Conservation (phyloP, 1,140 invertebrate genomes). For the Mya arenaria region DNA sequence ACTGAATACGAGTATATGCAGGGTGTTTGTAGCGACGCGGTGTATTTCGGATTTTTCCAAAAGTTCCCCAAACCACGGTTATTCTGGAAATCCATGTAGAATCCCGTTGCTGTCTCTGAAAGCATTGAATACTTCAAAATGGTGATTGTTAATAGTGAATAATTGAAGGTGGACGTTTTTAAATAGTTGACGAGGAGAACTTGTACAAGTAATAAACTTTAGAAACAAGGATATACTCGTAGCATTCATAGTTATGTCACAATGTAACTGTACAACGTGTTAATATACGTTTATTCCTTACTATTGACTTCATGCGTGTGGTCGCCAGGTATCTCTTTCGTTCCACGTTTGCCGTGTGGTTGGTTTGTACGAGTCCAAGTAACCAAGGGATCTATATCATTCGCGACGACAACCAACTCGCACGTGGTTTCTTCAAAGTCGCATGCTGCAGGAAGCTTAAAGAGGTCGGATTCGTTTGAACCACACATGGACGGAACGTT, state of each 20-base stretch:
- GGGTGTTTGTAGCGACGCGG: background rate
- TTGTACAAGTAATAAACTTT: too few species aligned
- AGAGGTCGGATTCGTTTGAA: background rate
- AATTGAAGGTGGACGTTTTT: too few species aligned
- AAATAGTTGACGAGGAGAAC: too few species aligned
- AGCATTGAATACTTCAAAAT: background rate
- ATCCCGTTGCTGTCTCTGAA: background rate
- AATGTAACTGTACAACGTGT: background rate
- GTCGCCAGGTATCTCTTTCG: constrained; percentile 1
- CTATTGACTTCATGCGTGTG: background rate
- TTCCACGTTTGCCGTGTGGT: too few species aligned
- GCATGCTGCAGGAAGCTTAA: background rate
- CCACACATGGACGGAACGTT: background rate
- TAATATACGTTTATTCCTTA: background rate
- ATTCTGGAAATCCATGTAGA: constrained; percentile 14
- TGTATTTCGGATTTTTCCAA: background rate
- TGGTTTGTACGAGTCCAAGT: background rate
- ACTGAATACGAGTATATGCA: background rate
- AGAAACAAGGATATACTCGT: too few species aligned
- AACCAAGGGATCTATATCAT: background rate
- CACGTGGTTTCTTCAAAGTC: constrained; percentile 26
- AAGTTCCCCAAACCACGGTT: background rate
- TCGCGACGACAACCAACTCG: background rate
- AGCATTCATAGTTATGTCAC: too few species aligned
- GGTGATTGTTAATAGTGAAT: background rate